A percentile compares a stretch with the other conserved stretches of the same genome.
These are phyloP conservation scores for Notothenia rossii DNA, from an alignment of 2,113 vertebrate genomes.

Conservation along the genomic window DNA sequence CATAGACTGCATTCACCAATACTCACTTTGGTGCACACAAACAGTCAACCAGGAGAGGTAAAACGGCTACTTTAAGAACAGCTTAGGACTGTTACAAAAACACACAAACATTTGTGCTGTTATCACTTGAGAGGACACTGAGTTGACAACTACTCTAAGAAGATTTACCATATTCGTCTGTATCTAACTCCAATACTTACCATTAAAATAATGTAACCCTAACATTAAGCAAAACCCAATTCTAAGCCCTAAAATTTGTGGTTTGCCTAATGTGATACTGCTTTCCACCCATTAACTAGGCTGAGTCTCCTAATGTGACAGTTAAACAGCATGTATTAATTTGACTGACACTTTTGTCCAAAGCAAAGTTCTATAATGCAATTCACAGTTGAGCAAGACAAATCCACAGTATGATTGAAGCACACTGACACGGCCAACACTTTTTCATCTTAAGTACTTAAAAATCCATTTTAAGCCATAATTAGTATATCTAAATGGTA, in stretches of 20 bases:
- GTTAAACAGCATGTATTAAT: neutral
- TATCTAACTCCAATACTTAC: neutral
- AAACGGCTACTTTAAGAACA: conserved; percentile 45
- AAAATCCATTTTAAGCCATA: neutral
- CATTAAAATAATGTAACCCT: neutral
- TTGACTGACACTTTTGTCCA: neutral
- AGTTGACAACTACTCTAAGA: neutral
- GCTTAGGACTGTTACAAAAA: conserved; percentile 1
- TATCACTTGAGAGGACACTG: neutral
- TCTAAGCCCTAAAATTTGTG: neutral
- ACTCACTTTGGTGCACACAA: conserved; percentile 31
- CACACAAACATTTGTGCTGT: conserved; percentile 16
- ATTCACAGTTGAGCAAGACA: neutral
- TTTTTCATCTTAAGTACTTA: neutral
- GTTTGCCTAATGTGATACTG: neutral
- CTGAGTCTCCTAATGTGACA: neutral
- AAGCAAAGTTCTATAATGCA: neutral
- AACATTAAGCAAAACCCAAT: neutral
- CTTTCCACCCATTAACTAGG: neutral
- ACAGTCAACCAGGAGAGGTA: conserved; percentile 13
- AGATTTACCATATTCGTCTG: neutral
- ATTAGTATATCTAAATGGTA: neutral
- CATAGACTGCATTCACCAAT: conserved; percentile 32
- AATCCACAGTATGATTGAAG: neutral
- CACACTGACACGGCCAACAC: neutral